Evolutionary conservation across 2,113 vertebrate species (phyloP), one percentile per base, ranked within the genome.

Genomic region (Hydrochoerus hydrochaeris): DNA sequence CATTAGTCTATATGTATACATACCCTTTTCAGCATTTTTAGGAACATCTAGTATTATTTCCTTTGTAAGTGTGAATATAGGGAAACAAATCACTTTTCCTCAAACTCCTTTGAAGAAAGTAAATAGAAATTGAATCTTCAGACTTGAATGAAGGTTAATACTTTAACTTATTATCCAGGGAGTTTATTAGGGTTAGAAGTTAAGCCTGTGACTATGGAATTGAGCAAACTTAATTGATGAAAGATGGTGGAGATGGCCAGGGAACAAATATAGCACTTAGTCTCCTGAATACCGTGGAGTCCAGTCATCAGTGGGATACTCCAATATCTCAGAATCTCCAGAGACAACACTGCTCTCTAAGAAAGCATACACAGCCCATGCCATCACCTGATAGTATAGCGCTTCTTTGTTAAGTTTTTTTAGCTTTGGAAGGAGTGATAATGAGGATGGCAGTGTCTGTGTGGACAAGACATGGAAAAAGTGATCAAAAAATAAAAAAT

Each of bases 101-200:
- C 2, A 44, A 73, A 96, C 32, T 86, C 11, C 24, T 58, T 49
- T 90, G 44, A 67, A 95, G 5, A 82, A 91, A 60, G 14, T 30
- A 65, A 95, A 71, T 5, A 77, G 2, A 84, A 93, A 91, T 24
- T 41, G 46, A 93, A 26, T 91, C 44, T 81, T 91, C 24, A 83
- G 1, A 16, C 6, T 84, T 60, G 44, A 85, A 83, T 67, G 38
- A 73, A 89, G 38, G 26, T 75, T 75, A 93, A 58, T 41, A 83
- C 20, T 46, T 65, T 49, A 81, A 88, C 73, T 86, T 65, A 63
- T 63, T 65, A 12, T 52, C 32, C 44, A 54, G 62, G 46, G 30
- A 7, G 28, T 16, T 52, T 30, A 0, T 14, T 88, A 13, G 9
- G 11, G 32, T 94, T 22, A 75, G 24, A 81, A 71, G 62, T 69